phyloP scores from a whole-genome alignment of 2,113 vertebrate genomes.

The Chinchilla lanigera region DNA sequence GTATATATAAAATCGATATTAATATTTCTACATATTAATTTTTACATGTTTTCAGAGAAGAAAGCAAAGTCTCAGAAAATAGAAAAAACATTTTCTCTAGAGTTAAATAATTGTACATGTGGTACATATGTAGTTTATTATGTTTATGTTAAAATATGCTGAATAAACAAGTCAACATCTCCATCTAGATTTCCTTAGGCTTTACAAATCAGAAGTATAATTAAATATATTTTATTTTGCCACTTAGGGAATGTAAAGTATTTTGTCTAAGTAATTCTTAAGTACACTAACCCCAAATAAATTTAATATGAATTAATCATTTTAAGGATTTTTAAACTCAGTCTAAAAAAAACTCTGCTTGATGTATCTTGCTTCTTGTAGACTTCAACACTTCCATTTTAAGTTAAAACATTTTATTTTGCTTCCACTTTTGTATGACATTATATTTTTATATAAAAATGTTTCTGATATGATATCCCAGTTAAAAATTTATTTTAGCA shows the following conservation, averaged over 20 bases:
- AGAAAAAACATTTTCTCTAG: background rate
- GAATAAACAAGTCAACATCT: background rate
- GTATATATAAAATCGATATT: background rate
- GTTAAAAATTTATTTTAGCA: conserved; percentile 25
- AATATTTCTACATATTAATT: background rate
- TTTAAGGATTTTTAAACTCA: conserved; percentile 3
- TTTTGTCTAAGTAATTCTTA: background rate
- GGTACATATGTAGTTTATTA: background rate
- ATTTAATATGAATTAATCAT: conserved; percentile 6
- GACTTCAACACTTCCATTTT: conserved; percentile 49
- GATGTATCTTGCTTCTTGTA: background rate
- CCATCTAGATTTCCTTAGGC: background rate
- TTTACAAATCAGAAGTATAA: background rate
- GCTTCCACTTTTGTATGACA: background rate
- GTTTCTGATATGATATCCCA: background rate
- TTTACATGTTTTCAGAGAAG: background rate
- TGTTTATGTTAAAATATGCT: background rate
- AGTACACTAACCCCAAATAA: background rate
- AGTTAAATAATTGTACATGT: background rate
- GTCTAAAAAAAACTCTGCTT: background rate
- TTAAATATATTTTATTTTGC: background rate
- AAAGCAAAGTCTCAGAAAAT: background rate
- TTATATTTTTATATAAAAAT: background rate
- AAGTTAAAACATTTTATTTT: conserved; percentile 35
- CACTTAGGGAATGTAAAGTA: conserved; percentile 23